phyloP scores from a whole-genome alignment of 2,797 vertebrate species.

The Zenarchopterus dispar region DNA sequence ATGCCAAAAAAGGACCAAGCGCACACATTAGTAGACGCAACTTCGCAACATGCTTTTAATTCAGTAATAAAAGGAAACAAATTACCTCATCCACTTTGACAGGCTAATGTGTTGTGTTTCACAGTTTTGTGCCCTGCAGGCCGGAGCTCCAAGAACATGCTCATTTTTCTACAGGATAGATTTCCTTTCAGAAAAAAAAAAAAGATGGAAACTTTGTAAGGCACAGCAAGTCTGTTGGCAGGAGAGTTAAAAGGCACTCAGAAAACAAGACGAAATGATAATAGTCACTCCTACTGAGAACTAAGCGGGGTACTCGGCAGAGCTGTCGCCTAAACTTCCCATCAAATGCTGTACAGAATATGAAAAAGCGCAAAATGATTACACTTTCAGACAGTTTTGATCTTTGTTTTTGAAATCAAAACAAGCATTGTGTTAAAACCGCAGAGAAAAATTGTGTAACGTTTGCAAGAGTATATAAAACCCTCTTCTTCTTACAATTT shows the following conservation, averaged over 20 bases:
- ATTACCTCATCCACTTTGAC: conserved; percentile 60
- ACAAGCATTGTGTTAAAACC: too few relatives aligned
- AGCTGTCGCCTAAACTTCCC: conserved; percentile 18
- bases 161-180: conserved; percentile 41
- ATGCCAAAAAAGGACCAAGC: too few relatives aligned
- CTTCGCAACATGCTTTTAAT: conserved; percentile 44
- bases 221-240: conserved; percentile 29
- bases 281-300: conserved; percentile 29
- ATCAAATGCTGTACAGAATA: conserved; percentile 25
- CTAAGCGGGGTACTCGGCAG: conserved; percentile 12
- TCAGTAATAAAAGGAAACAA: conserved; percentile 63
- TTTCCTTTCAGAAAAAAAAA: conserved; percentile 37
- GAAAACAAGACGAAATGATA: conserved; percentile 25
- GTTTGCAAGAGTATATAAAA: too few relatives aligned
- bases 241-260: conserved; percentile 42
- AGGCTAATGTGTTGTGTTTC: conserved; percentile 63
- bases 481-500: too few relatives aligned
- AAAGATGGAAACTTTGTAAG: conserved; percentile 37
- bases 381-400: background rate
- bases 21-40: background rate
- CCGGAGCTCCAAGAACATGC: conserved; percentile 17
- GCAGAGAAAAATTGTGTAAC: too few relatives aligned
- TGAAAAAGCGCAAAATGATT: conserved; percentile 18
- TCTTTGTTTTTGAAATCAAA: too few relatives aligned
- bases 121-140: conserved; percentile 50